Base-by-base conservation (phyloP, 2,797 vertebrate species). In the Scarus forsteni region DNA sequence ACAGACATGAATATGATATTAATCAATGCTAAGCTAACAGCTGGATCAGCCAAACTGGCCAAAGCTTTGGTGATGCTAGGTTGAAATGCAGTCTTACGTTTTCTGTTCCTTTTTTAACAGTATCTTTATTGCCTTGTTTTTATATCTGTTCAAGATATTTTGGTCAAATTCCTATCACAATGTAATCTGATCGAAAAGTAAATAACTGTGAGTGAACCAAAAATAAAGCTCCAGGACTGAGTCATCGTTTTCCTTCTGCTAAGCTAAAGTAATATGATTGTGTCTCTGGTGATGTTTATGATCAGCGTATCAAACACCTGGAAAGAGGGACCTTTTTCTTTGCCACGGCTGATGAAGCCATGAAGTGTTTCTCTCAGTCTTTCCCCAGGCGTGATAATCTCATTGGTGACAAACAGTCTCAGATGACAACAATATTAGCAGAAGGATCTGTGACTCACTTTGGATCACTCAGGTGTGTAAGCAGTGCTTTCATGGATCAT, bases 401-500 rank as follows among this genome's bases (percentile, higher is more conserved):
- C 65, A 80, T 83, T 71, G 66, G 60, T 74, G 79, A 78, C 70
- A 78, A 81, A 75, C 57, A 53, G 68, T 76, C 71, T 81, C 46
- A 34, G 57, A 55, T 74, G 65, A 73, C 73, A 64, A 36, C 66
- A 42, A 56, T 50, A 35, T 39, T 51, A 71, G 65, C 58, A 66
- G 60, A 73, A 27, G 27, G 52, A 54, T 14, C 56, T 69, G 53
- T 56, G 45, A 73, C 73, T 73, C 10, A 61, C 50, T 59, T 73
- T 16, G 70, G 60, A 14, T 84, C 64, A 57, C 51, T 64, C 8
- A n/a, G 55, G 45, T 60, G 54, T 68, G 59, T 60, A 42, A 64
- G 64, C 15, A 1, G 13, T 49, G 46, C 45, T 78, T 64, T 61
- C 66, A 70, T 27, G 54, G 72, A 70, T 85, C 73, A 83, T 70